These are phyloP conservation scores for Tinamus major DNA, from an alignment of 2,797 vertebrate genomes.

Conservation along the genomic window DNA sequence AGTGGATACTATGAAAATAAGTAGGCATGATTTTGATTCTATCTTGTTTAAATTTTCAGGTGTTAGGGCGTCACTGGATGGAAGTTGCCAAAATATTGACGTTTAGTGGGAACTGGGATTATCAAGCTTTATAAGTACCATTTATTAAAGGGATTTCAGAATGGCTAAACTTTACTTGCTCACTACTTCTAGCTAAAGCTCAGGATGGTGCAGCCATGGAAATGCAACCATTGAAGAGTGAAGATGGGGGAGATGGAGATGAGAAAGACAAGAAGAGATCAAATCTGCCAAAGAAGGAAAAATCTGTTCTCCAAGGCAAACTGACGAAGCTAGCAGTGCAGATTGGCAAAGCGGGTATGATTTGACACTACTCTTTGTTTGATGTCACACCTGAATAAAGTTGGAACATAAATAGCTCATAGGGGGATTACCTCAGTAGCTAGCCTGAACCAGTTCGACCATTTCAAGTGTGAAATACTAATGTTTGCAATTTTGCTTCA, in stretches of 20 bases:
- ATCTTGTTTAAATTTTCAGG: background rate
- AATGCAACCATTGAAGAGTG: conserved; percentile 98
- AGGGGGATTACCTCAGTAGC: background rate
- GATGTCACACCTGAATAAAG: background rate
- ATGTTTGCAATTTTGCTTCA: background rate
- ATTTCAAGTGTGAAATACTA: background rate
- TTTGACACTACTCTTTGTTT: background rate
- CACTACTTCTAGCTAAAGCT: conserved; percentile 89
- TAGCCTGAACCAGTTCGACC: background rate
- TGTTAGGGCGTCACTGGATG: background rate
- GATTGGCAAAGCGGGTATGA: conserved; percentile 97
- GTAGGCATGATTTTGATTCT: background rate
- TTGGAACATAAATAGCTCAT: background rate
- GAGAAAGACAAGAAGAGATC: conserved; percentile 93
- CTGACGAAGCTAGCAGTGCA: conserved; percentile 98
- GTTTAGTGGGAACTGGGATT: background rate
- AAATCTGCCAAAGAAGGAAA: conserved; percentile 96
- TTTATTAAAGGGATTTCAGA: background rate
- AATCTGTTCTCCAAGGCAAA: conserved; percentile 98
- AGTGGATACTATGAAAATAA: background rate
- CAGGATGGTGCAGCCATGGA: conserved; percentile 99
- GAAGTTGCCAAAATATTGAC: background rate
- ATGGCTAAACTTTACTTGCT: background rate
- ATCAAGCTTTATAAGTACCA: background rate
- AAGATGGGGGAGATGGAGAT: conserved; percentile 90